Evolutionary conservation across 2,797 vertebrate species (phyloP).

Genomic region (Prionace glauca): DNA sequence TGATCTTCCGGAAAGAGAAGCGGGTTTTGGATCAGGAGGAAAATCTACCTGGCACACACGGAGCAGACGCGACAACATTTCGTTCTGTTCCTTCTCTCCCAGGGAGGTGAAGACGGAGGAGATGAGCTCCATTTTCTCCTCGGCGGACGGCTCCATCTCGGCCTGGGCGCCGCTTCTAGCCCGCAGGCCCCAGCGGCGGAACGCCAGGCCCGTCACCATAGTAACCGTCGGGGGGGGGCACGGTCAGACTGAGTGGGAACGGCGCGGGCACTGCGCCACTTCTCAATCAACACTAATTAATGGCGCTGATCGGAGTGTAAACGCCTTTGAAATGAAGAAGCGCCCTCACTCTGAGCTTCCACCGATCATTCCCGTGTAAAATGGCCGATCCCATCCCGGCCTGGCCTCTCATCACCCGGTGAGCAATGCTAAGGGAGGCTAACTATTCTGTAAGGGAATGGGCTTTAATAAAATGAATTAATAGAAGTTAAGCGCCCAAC

Average conservation of each 20-base stretch:
- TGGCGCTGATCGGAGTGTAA: too few relatives aligned
- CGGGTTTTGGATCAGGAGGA: neutral
- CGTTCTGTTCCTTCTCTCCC: neutral
- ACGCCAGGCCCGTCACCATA: neutral
- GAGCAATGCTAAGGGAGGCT: neutral
- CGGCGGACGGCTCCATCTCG: neutral
- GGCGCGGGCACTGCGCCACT: neutral
- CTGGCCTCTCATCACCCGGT: too few relatives aligned
- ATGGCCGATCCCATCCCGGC: too few relatives aligned
- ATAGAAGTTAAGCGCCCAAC: conserved; percentile 44
- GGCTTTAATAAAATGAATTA: neutral
- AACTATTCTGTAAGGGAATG: neutral
- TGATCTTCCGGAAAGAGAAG: neutral
- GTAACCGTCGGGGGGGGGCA: neutral
- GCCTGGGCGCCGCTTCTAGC: too few relatives aligned
- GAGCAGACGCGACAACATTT: conserved; percentile 7
- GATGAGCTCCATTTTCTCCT: conserved; percentile 1
- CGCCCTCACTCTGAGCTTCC: neutral
- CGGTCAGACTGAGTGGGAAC: neutral
- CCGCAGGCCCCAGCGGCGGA: neutral
- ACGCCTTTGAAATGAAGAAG: neutral
- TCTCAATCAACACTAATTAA: neutral
- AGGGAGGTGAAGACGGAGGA: neutral
- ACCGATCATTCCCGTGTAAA: neutral
- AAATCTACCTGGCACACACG: neutral